Evolutionary conservation across 2,888 invertebrate species (phyloP), one percentile per base, ranked within the genome.

Genomic region (Quadriops clusia): DNA sequence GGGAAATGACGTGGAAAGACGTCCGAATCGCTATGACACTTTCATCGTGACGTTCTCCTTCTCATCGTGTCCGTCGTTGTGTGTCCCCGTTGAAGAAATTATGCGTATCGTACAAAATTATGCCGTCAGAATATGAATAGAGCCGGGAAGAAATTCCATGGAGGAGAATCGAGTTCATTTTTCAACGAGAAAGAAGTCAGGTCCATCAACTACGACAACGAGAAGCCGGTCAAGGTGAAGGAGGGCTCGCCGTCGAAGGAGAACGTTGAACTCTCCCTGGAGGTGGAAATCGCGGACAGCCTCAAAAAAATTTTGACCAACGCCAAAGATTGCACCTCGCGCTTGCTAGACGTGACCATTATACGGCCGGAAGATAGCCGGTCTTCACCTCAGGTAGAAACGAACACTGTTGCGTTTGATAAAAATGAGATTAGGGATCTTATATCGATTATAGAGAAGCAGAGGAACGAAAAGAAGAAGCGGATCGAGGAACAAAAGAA

Each of bases 231-330:
- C n/a, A n/a, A n/a, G n/a, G n/a, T n/a, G n/a, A n/a, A n/a, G n/a
- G n/a, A n/a, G n/a, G n/a, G n/a, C n/a, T n/a, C n/a, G 8, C 23
- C 32, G 7, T 32, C 34, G 7, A 30, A 29, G 15, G 34, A 34
- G 11, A 28, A 35, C 35, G 43, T 49, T 12, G 52, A 52, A 36
- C 40, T 56, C 10, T 51, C 49, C 9, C 37, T 60, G 12, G 58
- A 59, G 36, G 46, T 58, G 3, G 56, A 60, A 39, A 53, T 58
- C 39, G 50, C 53, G 30, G 51, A 53, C 23, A 52, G 50, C 30
- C 43, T 54, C 4, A 47, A 46, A 22, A 46, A 51, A 12, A 44
- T 57, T 13, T 45, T 57, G 12, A 41, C 46, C 9, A 46, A 43
- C 8, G 49, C 53, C 1, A 43, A 50, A 32, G 49, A 47, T 38